A percentile compares a stretch with the other conserved stretches of the same genome.
Evolutionary conservation across 2,113 vertebrate genomes (phyloP).

Genomic region (Malurus cyaneus): DNA sequence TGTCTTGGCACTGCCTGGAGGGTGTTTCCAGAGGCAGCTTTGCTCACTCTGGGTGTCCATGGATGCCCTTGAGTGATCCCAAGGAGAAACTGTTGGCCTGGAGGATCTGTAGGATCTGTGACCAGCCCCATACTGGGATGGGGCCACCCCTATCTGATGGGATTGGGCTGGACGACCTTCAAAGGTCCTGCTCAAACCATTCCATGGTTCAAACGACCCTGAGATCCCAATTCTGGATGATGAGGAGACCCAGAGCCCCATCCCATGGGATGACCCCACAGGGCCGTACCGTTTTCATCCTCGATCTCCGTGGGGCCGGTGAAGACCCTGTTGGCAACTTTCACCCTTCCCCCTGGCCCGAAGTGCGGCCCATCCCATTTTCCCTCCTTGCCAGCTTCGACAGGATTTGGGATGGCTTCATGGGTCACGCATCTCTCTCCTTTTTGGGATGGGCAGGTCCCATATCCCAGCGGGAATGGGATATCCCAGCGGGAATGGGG

Average conservation of each 20-base stretch:
- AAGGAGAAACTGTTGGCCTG: background rate
- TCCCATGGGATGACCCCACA: background rate
- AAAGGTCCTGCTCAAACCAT: background rate
- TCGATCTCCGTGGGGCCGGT: conserved; percentile 87
- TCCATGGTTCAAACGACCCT: background rate
- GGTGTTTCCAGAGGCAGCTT: background rate
- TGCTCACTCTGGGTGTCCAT: background rate
- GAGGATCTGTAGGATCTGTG: background rate
- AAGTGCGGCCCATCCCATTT: conserved; percentile 93
- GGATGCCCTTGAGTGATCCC: background rate
- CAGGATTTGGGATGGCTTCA: conserved; percentile 93
- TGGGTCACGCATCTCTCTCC: conserved; percentile 95
- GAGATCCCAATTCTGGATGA: background rate
- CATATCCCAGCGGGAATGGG: too few relatives aligned
- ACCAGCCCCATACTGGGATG: background rate
- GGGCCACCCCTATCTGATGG: background rate
- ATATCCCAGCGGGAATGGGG: too few relatives aligned
- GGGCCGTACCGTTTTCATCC: conserved; percentile 88
- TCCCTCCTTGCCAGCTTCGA: conserved; percentile 89
- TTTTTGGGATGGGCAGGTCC: too few relatives aligned
- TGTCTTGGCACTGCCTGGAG: fast-evolving
- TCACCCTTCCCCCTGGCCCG: conserved; percentile 89
- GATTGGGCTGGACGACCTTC: fast-evolving
- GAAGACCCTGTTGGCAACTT: conserved; percentile 90
- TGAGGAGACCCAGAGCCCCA: background rate